Conservation (phyloP, 2,113 vertebrate genomes). For the Heliornis fulica region DNA sequence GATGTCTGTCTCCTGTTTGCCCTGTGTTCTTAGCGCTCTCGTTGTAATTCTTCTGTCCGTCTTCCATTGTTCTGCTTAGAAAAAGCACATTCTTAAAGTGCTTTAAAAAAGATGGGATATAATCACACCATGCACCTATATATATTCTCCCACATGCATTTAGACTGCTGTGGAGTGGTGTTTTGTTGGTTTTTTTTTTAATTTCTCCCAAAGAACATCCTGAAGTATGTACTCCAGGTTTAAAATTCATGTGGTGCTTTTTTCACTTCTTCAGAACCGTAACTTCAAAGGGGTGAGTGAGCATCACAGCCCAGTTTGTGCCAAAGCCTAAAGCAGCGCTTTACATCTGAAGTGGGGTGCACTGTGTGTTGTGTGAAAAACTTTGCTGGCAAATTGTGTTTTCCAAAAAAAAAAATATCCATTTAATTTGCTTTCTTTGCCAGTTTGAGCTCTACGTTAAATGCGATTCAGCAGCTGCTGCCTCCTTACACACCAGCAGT, state of each 20-base stretch:
- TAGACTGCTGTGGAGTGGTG: neutral
- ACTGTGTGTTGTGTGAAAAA: neutral
- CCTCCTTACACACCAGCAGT: neutral
- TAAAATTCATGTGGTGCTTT: constrained; percentile 55
- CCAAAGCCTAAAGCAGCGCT: neutral
- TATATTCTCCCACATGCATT: neutral
- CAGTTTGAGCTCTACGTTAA: neutral
- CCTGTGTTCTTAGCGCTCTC: constrained; percentile 6
- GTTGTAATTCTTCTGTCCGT: constrained; percentile 54
- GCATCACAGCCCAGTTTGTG: neutral
- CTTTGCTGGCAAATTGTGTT: neutral
- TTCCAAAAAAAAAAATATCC: neutral
- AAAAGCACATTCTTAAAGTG: constrained; percentile 40
- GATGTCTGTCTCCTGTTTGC: constrained; percentile 63
- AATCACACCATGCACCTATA: neutral
- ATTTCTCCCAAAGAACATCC: constrained; percentile 15
- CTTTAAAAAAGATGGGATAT: constrained; percentile 24
- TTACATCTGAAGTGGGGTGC: neutral
- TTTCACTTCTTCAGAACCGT: neutral
- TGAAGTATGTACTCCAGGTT: neutral
- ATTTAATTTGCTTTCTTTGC: constrained; percentile 4
- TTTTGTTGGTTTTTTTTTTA: neutral
- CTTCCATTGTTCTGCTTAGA: constrained; percentile 62
- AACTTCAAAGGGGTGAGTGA: constrained; percentile 41
- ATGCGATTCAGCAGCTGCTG: neutral